Base-by-base conservation (phyloP, 2,797 vertebrate species). In the Melanogrammus aeglefinus region DNA sequence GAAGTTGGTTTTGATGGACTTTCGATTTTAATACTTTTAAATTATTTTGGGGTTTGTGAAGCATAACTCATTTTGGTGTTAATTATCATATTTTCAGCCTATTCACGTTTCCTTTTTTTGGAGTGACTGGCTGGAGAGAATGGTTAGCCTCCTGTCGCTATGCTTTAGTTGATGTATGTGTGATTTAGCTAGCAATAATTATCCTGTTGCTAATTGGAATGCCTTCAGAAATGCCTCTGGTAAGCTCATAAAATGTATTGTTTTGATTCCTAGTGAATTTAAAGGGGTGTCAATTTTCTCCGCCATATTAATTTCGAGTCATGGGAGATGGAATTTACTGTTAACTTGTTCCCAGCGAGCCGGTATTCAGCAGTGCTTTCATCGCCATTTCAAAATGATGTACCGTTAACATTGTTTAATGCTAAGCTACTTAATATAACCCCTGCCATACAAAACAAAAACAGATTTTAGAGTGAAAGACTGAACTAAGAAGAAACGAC, bases 341-440 rank as follows among this genome's bases (percentile, higher is more conserved):
- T 72, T 3, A 29, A 21, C 31, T 63, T n/a, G 57, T 24, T 63
- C 57, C 9, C 57, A 24, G 57, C 8, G 57, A 24, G 21, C 21
- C n/a, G n/a, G 21, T 63, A 63, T 63, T 63, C 57, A 63, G 80
- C 36, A 86, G 89, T 87, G 82, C 88, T 80, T 83, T 44, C 44
- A 72, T 82, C 71, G 76, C 80, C 72, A 84, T 91, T 78, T 75
- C 86, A 83, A 89, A 89, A 87, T 83, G 86, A 87, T 88, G 90
- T 78, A 73, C 39, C 76, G 82, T 82, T 86, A 88, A 82, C 86
- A 90, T 82, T 81, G 77, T 51, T 81, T 88, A 82, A 90, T 84
- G 84, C 81, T 92, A 93, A 93, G 90, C 89, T 91, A 80, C 92
- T 93, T 93, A 92, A 87, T 87, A 83, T 86, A 90, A 93, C 91